Evolutionary conservation across 1,140 invertebrate species (phyloP).

Genomic region (Papilio glaucus): DNA sequence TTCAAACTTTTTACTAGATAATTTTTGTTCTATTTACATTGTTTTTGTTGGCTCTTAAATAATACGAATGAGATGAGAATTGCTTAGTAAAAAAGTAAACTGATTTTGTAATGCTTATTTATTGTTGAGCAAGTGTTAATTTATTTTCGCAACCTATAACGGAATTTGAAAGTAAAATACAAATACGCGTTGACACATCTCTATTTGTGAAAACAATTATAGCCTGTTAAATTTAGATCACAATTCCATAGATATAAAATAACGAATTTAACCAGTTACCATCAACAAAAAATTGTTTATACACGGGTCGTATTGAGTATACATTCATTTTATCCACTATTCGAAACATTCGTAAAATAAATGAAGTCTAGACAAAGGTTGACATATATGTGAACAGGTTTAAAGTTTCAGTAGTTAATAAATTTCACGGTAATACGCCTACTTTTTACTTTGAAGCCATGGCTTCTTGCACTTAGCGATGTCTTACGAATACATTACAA

Average conservation of each 20-base stretch:
- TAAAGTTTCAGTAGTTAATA: constrained; percentile 29
- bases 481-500: neutral
- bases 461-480: neutral
- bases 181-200: no score
- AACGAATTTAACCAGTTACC: no score
- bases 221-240: no score
- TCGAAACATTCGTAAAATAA: neutral
- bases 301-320: neutral
- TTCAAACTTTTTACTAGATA: constrained; percentile 4
- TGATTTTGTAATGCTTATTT: neutral
- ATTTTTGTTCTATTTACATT: constrained; percentile 49
- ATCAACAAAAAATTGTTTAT: neutral
- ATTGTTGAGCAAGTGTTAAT: neutral
- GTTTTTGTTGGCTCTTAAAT: constrained; percentile 9
- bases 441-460: constrained; percentile 19
- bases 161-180: no score
- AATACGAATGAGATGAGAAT: neutral
- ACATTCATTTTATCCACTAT: neutral
- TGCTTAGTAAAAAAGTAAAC: neutral
- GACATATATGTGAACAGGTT: neutral
- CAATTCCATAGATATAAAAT: no score
- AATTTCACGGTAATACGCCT: constrained; percentile 39
- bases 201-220: no score
- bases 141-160: no score
- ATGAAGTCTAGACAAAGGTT: neutral